Percentiles rank a stretch among this genome's conserved stretches.
Conservation (phyloP, 1,140 invertebrate species). For the Macrobrachium rosenbergii region DNA sequence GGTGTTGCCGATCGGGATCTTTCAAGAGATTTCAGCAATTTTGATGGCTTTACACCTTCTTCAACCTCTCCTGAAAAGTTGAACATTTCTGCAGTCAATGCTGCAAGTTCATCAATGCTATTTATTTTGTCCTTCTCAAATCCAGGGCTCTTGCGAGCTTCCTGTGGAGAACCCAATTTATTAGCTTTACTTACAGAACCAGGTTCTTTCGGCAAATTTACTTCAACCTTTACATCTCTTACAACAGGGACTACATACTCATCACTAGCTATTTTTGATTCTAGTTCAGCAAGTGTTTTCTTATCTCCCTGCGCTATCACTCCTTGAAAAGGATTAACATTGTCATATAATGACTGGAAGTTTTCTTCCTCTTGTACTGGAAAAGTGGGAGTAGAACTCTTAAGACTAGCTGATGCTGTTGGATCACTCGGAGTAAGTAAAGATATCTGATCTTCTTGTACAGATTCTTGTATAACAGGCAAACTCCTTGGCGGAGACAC, state of each 20-base stretch:
- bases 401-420: constrained; percentile 12
- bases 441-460: constrained; percentile 47
- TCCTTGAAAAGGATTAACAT: constrained; percentile 60
- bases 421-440: constrained; percentile 42
- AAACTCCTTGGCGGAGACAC: constrained; percentile 35
- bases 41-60: background rate
- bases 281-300: no score
- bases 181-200: background rate
- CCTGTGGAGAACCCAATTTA: constrained; percentile 43
- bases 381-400: constrained; percentile 30
- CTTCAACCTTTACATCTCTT: background rate
- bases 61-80: constrained; percentile 42
- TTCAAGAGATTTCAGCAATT: no score
- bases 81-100: constrained; percentile 57
- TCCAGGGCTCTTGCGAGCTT: constrained; percentile 62
- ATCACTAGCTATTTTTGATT: background rate
- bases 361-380: constrained; percentile 40
- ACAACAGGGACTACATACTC: background rate
- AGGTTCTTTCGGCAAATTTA: background rate
- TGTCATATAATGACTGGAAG: constrained; percentile 58
- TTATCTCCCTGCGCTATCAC: constrained; percentile 27
- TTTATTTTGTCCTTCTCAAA: constrained; percentile 39
- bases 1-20: no score
- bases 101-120: constrained; percentile 40
- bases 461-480: constrained; percentile 43